Percentiles rank a stretch among this genome's conserved stretches.
phyloP scores from a whole-genome alignment of 2,113 vertebrate genomes.

The Tenebrosternarchus preto region DNA sequence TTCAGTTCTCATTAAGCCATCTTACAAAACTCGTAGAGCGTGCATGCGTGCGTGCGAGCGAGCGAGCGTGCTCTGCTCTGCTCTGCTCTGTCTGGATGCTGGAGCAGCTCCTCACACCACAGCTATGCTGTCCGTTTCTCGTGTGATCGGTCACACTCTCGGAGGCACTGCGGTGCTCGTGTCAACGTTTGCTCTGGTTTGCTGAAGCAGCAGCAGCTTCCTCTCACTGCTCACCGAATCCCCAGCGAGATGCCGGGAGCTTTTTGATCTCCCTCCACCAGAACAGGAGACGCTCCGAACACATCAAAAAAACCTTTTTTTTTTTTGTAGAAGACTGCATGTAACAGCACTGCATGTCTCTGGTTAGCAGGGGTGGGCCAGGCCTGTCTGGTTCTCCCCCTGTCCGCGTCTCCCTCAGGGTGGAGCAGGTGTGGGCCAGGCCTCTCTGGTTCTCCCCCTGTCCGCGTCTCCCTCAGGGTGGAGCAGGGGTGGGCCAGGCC shows the following conservation, averaged over 20 bases:
- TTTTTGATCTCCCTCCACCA: conserved; percentile 13
- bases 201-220: not conserved
- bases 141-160: conserved; percentile 34
- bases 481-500: too few species aligned
- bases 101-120: too few species aligned
- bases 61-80: too few species aligned
- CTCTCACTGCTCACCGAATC: not conserved
- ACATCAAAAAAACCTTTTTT: not conserved
- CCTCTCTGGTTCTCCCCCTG: too few species aligned
- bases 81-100: too few species aligned
- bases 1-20: not conserved
- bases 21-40: too few species aligned
- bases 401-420: too few species aligned
- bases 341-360: too few species aligned
- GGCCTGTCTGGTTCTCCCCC: too few species aligned
- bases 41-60: not conserved
- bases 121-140: conserved; percentile 11
- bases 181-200: conserved; percentile 37
- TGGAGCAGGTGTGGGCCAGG: too few species aligned
- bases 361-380: too few species aligned
- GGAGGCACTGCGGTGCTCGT: conserved; percentile 3
- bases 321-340: not conserved
- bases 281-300: not conserved
- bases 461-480: too few species aligned
- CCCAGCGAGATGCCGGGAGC: not conserved